A percentile compares a stretch with the other conserved stretches of the same genome.
These are phyloP conservation scores for Hemichromis elongatus DNA, from an alignment of 2,113 vertebrate species.

Conservation along the genomic window DNA sequence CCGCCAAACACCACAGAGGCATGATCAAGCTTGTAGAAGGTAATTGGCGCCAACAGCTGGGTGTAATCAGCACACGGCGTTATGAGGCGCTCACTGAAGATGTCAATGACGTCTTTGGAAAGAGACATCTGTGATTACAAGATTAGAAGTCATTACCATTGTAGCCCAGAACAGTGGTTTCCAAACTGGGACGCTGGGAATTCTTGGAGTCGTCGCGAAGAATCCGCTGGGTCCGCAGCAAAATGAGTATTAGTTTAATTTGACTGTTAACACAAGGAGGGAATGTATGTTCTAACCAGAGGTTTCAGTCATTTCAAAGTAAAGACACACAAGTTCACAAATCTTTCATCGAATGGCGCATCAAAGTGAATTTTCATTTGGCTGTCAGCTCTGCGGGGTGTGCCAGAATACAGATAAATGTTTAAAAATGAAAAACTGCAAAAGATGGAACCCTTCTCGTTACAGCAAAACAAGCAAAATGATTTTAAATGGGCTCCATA, in stretches of 20 bases:
- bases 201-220: constrained; percentile 6
- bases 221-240: neutral
- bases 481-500: neutral
- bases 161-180: constrained; percentile 28
- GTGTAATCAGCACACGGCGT: constrained; percentile 53
- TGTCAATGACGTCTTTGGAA: constrained; percentile 41
- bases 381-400: neutral
- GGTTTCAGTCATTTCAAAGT: neutral
- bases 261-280: constrained; percentile 6
- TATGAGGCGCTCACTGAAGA: constrained; percentile 46
- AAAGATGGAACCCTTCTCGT: neutral
- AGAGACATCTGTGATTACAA: constrained; percentile 61
- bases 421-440: constrained; percentile 5
- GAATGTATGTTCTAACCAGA: neutral
- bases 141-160: constrained; percentile 59
- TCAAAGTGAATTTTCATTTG: constrained; percentile 30
- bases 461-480: neutral
- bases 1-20: constrained; percentile 5
- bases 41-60: constrained; percentile 57
- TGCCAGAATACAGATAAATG: neutral
- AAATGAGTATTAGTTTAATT: constrained; percentile 39
- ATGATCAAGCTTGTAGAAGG: constrained; percentile 19
- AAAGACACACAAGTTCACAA: constrained; percentile 11
- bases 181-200: constrained; percentile 24
- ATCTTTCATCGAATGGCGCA: constrained; percentile 3